These are phyloP conservation scores for Drosophila glabriapex DNA, from an alignment of 2,888 invertebrate species.

Conservation along the genomic window DNA sequence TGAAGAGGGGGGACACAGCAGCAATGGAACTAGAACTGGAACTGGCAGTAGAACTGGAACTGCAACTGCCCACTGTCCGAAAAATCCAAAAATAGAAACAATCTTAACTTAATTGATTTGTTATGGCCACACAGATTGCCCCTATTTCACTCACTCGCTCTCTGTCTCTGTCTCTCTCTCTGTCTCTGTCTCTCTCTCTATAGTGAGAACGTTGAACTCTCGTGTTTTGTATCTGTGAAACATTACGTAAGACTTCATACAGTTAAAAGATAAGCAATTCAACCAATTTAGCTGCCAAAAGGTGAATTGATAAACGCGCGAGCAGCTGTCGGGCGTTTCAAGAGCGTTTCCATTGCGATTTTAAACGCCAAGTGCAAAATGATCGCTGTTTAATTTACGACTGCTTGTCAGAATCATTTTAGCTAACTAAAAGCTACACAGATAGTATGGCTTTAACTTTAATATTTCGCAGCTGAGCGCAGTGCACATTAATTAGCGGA, in stretches of 20 bases:
- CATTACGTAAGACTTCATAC: slow-evolving; percentile 37
- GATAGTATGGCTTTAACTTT: neutral
- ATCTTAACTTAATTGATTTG: slow-evolving; percentile 56
- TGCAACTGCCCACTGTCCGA: slow-evolving; percentile 27
- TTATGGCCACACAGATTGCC: slow-evolving; percentile 48
- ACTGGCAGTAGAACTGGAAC: slow-evolving; percentile 20
- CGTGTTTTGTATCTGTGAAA: slow-evolving; percentile 22
- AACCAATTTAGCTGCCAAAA: slow-evolving; percentile 15
- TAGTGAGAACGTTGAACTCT: slow-evolving; percentile 45
- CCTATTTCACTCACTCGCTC: neutral
- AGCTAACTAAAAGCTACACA: neutral
- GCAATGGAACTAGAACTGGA: slow-evolving; percentile 4
- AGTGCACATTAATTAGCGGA: slow-evolving; percentile 72
- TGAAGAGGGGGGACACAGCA: neutral
- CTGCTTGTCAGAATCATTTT: slow-evolving; percentile 25
- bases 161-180: neutral
- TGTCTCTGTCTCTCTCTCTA: neutral
- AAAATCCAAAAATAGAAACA: slow-evolving; percentile 2
- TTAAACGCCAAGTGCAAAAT: slow-evolving; percentile 32
- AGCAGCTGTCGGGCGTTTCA: slow-evolving; percentile 21
- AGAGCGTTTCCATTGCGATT: slow-evolving; percentile 30
- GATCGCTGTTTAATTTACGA: slow-evolving; percentile 34
- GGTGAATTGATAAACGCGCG: slow-evolving; percentile 33
- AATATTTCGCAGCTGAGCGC: slow-evolving; percentile 30
- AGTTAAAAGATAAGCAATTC: neutral